A percentile compares a stretch with the other conserved stretches of the same genome.
These are phyloP conservation scores for Batillaria attramentaria DNA, from an alignment of 1,140 invertebrate genomes.

Conservation along the genomic window DNA sequence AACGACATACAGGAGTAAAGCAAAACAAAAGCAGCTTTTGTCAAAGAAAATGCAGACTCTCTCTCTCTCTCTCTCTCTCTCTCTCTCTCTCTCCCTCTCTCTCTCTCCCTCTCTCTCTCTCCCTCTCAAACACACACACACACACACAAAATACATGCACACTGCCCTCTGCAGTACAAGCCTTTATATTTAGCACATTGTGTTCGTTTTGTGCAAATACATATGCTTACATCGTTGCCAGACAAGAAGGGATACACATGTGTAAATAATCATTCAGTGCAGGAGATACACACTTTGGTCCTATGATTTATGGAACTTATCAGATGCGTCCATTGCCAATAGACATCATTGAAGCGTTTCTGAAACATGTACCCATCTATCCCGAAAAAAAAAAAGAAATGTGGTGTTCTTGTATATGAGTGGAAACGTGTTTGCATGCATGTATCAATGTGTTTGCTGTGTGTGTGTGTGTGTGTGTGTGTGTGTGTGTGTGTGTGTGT, in stretches of 20 bases:
- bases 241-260: no score
- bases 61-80: constrained; percentile 4
- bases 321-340: no score
- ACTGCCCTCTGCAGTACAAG: not conserved
- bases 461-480: not conserved
- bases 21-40: no score
- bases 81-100: not conserved
- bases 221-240: no score
- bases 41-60: no score
- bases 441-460: not conserved
- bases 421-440: not conserved
- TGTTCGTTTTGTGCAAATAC: not conserved
- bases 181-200: not conserved
- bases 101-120: not conserved
- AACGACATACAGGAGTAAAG: no score
- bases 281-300: no score
- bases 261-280: no score
- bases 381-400: no score
- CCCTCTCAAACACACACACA: not conserved
- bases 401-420: not conserved
- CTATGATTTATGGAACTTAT: no score
- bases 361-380: no score
- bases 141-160: not conserved
- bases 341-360: no score
- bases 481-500: not conserved